Evolutionary conservation across 2,888 invertebrate genomes (phyloP).

Genomic region (Leptura quadrifasciata): DNA sequence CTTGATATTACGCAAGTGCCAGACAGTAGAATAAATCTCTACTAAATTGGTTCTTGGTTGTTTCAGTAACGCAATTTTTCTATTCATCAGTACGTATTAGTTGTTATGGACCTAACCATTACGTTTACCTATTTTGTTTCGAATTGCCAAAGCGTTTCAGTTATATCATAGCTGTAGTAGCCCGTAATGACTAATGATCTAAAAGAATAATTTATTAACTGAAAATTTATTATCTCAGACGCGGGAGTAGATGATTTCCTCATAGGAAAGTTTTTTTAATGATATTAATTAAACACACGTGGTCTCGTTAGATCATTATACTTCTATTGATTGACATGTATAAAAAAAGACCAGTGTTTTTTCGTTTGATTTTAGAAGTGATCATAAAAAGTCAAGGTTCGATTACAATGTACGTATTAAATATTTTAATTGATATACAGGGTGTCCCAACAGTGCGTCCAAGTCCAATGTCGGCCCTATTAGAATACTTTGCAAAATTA

Average conservation of each 20-base stretch:
- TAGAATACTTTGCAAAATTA: no score
- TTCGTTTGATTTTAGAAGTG: not conserved
- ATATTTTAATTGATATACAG: not conserved
- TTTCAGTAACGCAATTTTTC: no score
- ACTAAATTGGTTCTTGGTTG: no score
- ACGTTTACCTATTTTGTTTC: no score
- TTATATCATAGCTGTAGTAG: not conserved
- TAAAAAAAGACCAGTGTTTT: not conserved
- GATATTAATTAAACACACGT: not conserved
- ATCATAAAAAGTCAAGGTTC: slow-evolving; percentile 19
- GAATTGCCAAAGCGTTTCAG: not conserved
- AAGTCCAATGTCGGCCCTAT: no score
- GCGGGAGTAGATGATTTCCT: not conserved
- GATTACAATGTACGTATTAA: slow-evolving; percentile 9
- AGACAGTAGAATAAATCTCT: no score
- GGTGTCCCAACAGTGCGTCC: no score
- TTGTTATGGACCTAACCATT: no score
- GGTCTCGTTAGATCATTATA: not conserved
- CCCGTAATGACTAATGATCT: not conserved
- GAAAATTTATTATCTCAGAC: no score
- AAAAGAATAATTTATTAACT: not conserved
- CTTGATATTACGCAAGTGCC: no score
- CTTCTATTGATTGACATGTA: not conserved
- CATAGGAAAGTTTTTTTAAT: not conserved
- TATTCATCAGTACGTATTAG: no score